A percentile compares a stretch with the other conserved stretches of the same genome.
Evolutionary conservation across 1,140 invertebrate species (phyloP).

Genomic region (Lucilia cuprina): DNA sequence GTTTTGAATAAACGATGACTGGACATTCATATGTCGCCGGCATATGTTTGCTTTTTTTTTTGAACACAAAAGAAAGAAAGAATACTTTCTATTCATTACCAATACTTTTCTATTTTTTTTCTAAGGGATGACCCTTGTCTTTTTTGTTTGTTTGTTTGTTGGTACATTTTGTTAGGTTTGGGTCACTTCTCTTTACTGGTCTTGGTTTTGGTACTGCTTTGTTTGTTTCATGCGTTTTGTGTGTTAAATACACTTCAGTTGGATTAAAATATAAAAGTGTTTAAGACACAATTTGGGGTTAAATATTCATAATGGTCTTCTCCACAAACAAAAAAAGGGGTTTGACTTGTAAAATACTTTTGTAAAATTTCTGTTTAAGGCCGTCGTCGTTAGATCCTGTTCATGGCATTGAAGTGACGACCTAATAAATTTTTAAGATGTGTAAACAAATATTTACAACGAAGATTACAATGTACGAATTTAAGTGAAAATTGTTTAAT

Average conservation of each 20-base stretch:
- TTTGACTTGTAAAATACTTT: background rate
- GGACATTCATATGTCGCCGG: background rate
- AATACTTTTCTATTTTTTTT: background rate
- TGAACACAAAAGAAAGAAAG: background rate
- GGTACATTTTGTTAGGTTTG: background rate
- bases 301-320: background rate
- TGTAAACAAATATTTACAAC: background rate
- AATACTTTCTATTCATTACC: background rate
- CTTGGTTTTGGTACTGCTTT: background rate
- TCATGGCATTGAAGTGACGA: background rate
- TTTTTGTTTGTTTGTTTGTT: no score
- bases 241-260: background rate
- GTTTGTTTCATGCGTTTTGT: background rate
- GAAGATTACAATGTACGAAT: background rate
- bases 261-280: background rate
- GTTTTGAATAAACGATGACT: slow-evolving; percentile 6
- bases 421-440: background rate
- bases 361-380: background rate
- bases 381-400: no score
- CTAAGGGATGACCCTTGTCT: slow-evolving; percentile 9
- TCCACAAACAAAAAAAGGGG: background rate
- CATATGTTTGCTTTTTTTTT: background rate
- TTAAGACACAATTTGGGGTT: background rate
- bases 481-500: background rate
- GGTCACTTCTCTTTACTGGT: background rate